Percentiles rank a stretch among this genome's conserved stretches.
Conservation (phyloP, 2,888 invertebrate species). For the Eueremaeus valkanovi region DNA sequence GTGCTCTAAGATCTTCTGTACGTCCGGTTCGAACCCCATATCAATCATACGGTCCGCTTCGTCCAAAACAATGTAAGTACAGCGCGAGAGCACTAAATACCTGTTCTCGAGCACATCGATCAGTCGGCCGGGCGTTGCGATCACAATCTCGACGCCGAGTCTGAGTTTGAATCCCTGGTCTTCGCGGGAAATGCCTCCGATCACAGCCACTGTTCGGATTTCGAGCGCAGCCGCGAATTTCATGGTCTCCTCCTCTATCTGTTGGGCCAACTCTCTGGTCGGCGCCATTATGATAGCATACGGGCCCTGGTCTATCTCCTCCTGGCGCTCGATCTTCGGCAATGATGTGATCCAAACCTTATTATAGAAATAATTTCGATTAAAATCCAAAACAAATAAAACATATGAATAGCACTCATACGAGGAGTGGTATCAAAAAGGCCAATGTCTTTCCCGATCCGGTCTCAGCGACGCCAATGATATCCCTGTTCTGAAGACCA, state of each 20-base stretch:
- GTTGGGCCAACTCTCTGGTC: constrained; percentile 98
- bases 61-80: constrained; percentile 85
- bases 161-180: constrained; percentile 96
- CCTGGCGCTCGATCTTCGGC: constrained; percentile 81
- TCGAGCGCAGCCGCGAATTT: constrained; percentile 92
- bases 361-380: too few species aligned
- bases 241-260: constrained; percentile 97
- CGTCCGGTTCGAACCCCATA: constrained; percentile 97
- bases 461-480: constrained; percentile 99
- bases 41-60: constrained; percentile 99
- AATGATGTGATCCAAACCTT: constrained; percentile 85
- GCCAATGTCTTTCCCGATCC: constrained; percentile 98
- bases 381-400: too few species aligned
- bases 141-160: constrained; percentile 98
- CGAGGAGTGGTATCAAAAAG: constrained; percentile 90
- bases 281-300: constrained; percentile 99
- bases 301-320: constrained; percentile 68
- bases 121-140: constrained; percentile 98
- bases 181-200: constrained; percentile 82
- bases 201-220: constrained; percentile 93
- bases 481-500: constrained; percentile 70
- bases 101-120: constrained; percentile 98
- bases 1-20: constrained; percentile 93
- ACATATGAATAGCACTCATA: too few species aligned
- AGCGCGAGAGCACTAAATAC: constrained; percentile 91